phyloP scores from a whole-genome alignment of 2,888 invertebrate genomes.

The Neoascia interrupta region DNA sequence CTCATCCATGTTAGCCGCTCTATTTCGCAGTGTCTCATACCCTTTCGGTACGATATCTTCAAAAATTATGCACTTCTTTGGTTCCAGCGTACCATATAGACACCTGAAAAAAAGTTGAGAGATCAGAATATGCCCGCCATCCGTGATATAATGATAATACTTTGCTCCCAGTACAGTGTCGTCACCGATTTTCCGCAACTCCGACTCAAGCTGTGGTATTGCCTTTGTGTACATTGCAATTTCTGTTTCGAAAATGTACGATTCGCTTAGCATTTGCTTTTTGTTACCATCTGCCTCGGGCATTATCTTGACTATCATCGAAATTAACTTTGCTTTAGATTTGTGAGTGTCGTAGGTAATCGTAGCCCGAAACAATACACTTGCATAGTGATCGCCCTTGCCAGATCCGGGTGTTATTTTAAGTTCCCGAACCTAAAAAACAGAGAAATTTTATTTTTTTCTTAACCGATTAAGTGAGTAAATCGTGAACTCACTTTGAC shows the following conservation, averaged over 20 bases:
- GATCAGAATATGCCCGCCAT: no score
- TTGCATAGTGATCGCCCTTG: constrained; percentile 73
- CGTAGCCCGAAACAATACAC: constrained; percentile 72
- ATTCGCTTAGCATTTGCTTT: constrained; percentile 70
- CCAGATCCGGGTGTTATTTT: neutral
- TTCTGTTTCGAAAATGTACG: constrained; percentile 72
- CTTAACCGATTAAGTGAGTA: neutral
- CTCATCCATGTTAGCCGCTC: constrained; percentile 30
- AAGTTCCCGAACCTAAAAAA: neutral
- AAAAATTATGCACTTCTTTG: constrained; percentile 63
- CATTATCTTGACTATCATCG: constrained; percentile 74
- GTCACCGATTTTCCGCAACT: constrained; percentile 71
- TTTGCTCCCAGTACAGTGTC: constrained; percentile 66
- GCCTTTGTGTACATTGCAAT: constrained; percentile 73
- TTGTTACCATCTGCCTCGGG: constrained; percentile 73
- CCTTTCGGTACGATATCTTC: constrained; percentile 24
- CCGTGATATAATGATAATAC: no score
- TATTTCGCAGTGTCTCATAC: constrained; percentile 2
- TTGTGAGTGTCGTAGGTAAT: constrained; percentile 7
- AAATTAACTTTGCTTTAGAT: constrained; percentile 25
- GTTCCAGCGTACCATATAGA: constrained; percentile 27
- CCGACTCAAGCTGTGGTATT: constrained; percentile 72
- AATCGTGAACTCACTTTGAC: constrained; percentile 10
- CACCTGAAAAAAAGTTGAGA: neutral
- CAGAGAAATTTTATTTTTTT: neutral